Base-by-base conservation (phyloP, 2,797 vertebrate species). In the Tachyglossus aculeatus region DNA sequence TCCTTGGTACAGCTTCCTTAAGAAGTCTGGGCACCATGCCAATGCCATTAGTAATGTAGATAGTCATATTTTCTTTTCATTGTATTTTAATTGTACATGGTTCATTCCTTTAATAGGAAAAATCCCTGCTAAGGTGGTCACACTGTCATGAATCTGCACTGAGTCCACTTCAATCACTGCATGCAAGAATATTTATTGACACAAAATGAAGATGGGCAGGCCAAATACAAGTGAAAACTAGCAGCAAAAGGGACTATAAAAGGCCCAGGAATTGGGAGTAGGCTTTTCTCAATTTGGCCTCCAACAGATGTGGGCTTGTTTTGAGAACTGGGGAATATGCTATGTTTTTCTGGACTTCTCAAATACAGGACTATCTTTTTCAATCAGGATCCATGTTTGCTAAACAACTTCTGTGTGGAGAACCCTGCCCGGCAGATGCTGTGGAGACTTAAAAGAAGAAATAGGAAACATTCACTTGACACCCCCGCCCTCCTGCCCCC, bases 21-120 rank as follows among this genome's bases (percentile, higher is more conserved):
- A 72, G 63, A 79, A 84, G 21, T 53, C 75, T 73, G 71, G 77
- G 77, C 75, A 83, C 14, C 21, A 22, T 37, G 77, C 84, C 86
- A 88, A 43, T 0, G 8, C 9, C 43, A 62, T 82, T 77, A 84
- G 61, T 58, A 70, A 65, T 56, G 27, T 65, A 78, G 72, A 67
- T 74, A 53, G 50, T 22, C 66, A 57, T 37, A 7, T 69, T 84
- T 74, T 70, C 74, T 78, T 78, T 72, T 69, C 44, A 80, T 38
- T 62, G 61, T 53, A 73, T 56, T 48, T 67, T 83, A 81, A 81
- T 81, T 87, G 65, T 67, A 54, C 44, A 34, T 16, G 53, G 32
- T 48, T 66, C 61, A 55, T 72, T 65, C 37, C 73, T 68, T 70
- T 74, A 69, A 65, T 67, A 79, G 78, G 32, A 62, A 45, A 74